phyloP scores from a whole-genome alignment of 2,888 invertebrate species.

The Hecatera dysodea region DNA sequence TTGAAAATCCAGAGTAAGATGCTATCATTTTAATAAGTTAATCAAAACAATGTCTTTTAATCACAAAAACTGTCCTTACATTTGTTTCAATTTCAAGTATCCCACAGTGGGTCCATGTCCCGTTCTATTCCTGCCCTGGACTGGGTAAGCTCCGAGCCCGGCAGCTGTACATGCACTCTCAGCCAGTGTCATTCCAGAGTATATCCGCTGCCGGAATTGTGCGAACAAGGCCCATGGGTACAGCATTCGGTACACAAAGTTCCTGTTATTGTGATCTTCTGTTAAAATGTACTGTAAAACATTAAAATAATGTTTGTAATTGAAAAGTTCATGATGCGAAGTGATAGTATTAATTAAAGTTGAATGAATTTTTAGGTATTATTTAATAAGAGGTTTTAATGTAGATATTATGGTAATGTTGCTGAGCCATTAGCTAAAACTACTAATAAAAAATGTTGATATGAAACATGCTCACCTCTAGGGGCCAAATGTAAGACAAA shows the following conservation, averaged over 20 bases:
- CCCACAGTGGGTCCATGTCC: conserved; percentile 96
- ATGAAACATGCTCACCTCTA: conserved; percentile 91
- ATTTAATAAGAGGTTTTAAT: not conserved
- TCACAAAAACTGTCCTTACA: conserved; percentile 86
- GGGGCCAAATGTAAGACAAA: conserved; percentile 93
- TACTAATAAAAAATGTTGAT: not conserved
- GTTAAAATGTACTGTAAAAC: conserved; percentile 94
- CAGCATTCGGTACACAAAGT: conserved; percentile 94
- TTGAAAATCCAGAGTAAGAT: too few species aligned
- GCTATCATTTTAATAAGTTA: not conserved
- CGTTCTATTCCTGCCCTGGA: conserved; percentile 92
- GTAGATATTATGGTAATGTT: not conserved
- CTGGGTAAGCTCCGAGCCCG: conserved; percentile 98
- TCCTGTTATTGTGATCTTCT: conserved; percentile 94
- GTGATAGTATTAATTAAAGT: not conserved
- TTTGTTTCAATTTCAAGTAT: conserved; percentile 91
- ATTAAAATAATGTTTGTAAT: not conserved
- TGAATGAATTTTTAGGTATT: not conserved
- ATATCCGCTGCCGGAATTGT: conserved; percentile 97
- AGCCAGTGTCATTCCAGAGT: conserved; percentile 96
- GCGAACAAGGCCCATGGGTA: conserved; percentile 97
- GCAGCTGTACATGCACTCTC: conserved; percentile 98
- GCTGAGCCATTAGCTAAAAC: conserved; percentile 2
- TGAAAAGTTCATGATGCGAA: not conserved
- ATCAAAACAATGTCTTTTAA: not conserved